phyloP scores from a whole-genome alignment of 2,113 vertebrate species.

The Plecturocebus donacophilus region DNA sequence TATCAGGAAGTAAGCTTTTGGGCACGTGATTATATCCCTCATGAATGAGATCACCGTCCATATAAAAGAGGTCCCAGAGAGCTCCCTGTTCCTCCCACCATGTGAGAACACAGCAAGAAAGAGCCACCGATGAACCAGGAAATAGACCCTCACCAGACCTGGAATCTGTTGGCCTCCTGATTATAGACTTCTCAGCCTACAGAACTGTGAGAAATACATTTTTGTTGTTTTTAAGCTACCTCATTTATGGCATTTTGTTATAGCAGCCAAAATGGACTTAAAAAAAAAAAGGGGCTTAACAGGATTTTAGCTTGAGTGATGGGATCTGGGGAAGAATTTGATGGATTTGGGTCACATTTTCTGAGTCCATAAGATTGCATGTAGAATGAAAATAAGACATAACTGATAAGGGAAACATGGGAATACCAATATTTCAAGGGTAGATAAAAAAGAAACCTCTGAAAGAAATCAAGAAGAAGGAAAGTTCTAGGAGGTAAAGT shows the following conservation, averaged over 20 bases:
- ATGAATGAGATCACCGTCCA: neutral
- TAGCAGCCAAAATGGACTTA: neutral
- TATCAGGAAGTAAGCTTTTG: neutral
- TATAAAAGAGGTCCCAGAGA: neutral
- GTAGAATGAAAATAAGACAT: neutral
- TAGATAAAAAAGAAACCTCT: neutral
- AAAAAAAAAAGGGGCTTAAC: neutral
- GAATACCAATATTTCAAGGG: neutral
- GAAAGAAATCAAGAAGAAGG: neutral
- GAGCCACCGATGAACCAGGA: neutral
- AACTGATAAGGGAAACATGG: neutral
- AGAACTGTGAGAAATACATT: neutral
- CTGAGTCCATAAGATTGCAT: neutral
- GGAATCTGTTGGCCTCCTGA: neutral
- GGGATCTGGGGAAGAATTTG: neutral
- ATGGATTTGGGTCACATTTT: neutral
- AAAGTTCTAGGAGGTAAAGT: neutral
- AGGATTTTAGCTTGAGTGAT: neutral
- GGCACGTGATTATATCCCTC: neutral
- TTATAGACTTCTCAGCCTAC: neutral
- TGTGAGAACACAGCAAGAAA: neutral
- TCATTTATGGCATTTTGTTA: neutral
- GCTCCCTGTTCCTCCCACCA: neutral
- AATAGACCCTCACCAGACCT: neutral
- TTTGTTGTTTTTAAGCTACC: neutral